Base-by-base conservation (phyloP, 2,797 vertebrate species). In the Odontamblyopus lacepedii region DNA sequence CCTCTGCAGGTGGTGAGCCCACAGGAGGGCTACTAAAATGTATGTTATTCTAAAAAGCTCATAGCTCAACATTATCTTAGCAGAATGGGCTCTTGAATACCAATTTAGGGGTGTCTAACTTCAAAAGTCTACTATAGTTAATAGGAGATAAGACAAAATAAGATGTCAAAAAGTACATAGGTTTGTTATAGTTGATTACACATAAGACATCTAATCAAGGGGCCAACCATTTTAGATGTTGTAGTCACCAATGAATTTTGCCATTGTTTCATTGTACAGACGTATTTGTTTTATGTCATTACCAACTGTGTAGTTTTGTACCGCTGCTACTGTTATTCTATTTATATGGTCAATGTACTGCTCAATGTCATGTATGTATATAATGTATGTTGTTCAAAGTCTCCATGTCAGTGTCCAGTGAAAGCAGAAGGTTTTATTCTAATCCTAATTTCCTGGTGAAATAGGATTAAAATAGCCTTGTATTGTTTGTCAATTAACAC, bases 361-460 rank as follows among this genome's bases (percentile, higher is more conserved):
- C 55, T 57, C 11, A 57, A 29, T 29, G 57, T 13, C 29, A 27
- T 15, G 57, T 15, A 60, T 59, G 38, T 74, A 44, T 78, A 27
- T 71, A n/a, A 77, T 51, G 56, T 62, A 26, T 55, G 75, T 29
- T 78, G 53, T 63, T 80, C 38, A 77, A 64, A 35, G 67, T 85
- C 81, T 91, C 82, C 48, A 8, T 81, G 71, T 80, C 83, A 88
- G 89, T 92, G 90, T 87, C 86, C 83, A 91, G 92, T 94, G 92
- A 93, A 93, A 93, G 70, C 92, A 94, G 92, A 94, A 93, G 91
- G 91, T 84, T 83, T 71, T 85, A 73, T 78, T 56, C 59, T 92
- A 92, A 91, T 91, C 90, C 80, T 72, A 18, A 89, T 94, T 95
- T 93, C 91, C 83, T 78, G 51, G 78, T 75, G 90, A 94, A 95